phyloP scores from a whole-genome alignment of 1,140 invertebrate species.

The Sinonovacula constricta region DNA sequence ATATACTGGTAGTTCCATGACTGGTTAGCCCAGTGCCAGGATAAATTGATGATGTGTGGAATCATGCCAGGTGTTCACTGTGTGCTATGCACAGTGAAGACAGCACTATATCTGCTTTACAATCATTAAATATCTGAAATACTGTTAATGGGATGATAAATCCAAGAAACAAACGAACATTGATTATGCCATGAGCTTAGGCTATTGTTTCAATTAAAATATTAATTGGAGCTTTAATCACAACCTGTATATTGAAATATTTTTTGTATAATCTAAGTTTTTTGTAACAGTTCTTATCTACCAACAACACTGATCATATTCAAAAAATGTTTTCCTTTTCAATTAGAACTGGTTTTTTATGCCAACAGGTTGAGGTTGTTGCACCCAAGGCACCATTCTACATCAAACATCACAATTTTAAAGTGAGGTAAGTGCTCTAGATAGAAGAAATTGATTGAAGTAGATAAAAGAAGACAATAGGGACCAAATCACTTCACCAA shows the following conservation, averaged over 20 bases:
- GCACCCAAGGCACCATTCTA: constrained; percentile 39
- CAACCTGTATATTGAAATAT: background rate
- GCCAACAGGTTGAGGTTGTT: constrained; percentile 21
- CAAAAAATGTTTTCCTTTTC: background rate
- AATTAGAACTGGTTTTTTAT: background rate
- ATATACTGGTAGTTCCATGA: too few relatives aligned
- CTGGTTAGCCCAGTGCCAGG: too few relatives aligned
- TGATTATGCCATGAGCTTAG: too few relatives aligned
- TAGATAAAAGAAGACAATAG: background rate
- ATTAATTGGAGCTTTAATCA: background rate
- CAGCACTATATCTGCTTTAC: too few relatives aligned
- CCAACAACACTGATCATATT: background rate
- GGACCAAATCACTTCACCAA: background rate
- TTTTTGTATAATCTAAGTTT: too few relatives aligned
- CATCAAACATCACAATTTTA: constrained; percentile 32
- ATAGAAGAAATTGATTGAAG: background rate
- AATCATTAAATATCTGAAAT: too few relatives aligned
- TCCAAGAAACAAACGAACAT: too few relatives aligned
- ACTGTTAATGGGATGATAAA: too few relatives aligned
- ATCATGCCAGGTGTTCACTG: too few relatives aligned
- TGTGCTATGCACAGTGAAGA: too few relatives aligned
- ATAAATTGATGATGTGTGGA: too few relatives aligned
- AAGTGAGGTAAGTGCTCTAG: constrained; percentile 21
- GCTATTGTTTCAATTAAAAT: background rate
- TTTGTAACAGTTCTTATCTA: background rate